phyloP scores from a whole-genome alignment of 2,888 invertebrate species.

The Philopedon plagiatum region DNA sequence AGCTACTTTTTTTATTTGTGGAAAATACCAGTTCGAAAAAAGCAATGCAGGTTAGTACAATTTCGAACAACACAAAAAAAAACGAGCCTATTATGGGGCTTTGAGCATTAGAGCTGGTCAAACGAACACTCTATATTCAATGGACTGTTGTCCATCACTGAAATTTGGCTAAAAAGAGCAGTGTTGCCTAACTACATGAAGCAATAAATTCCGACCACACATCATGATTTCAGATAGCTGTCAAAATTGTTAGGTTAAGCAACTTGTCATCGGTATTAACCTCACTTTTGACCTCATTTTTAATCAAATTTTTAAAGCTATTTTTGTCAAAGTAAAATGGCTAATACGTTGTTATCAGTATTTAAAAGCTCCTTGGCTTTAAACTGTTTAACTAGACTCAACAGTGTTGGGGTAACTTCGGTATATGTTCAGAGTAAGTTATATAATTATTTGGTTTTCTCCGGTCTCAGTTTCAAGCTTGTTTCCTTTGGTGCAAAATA shows the following conservation, averaged over 20 bases:
- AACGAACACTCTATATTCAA: too few species aligned
- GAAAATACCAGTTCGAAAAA: too few species aligned
- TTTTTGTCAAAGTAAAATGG: conserved; percentile 31
- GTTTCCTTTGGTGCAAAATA: too few species aligned
- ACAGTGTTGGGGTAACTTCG: conserved; percentile 26
- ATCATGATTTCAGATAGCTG: background rate
- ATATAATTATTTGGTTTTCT: background rate
- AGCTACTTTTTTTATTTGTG: too few species aligned
- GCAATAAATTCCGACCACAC: background rate
- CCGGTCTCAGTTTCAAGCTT: too few species aligned
- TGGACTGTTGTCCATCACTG: too few species aligned
- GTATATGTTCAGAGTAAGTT: conserved; percentile 34
- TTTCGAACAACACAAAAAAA: too few species aligned
- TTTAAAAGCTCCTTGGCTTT: conserved; percentile 19
- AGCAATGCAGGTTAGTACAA: too few species aligned
- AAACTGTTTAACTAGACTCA: conserved; percentile 13
- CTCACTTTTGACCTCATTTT: conserved; percentile 4
- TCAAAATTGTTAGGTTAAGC: too few species aligned
- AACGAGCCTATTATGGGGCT: too few species aligned
- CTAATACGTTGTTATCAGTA: conserved; percentile 36
- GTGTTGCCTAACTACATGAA: background rate
- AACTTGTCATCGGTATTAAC: too few species aligned
- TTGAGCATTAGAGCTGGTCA: too few species aligned
- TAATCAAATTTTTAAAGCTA: background rate
- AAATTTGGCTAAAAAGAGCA: background rate